Evolutionary conservation across 2,797 vertebrate genomes (phyloP).

Genomic region (Graptemys geographica): DNA sequence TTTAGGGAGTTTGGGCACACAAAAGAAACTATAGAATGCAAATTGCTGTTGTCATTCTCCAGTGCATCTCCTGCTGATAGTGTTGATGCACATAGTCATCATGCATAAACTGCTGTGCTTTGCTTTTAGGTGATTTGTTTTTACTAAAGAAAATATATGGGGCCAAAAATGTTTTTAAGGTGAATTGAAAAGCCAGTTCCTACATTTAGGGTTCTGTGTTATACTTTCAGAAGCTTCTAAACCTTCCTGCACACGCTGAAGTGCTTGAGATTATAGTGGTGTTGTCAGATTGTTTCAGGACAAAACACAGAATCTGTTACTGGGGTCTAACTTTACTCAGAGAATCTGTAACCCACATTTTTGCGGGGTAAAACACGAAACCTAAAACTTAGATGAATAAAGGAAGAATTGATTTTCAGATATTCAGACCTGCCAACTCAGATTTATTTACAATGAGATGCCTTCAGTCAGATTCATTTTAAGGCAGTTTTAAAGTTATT

Average conservation of each 20-base stretch:
- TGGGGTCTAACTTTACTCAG: background rate
- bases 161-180: background rate
- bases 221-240: slow-evolving; percentile 16
- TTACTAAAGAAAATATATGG: slow-evolving; percentile 14
- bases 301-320: slow-evolving; percentile 13
- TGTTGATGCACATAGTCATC: background rate
- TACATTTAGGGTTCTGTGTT: background rate
- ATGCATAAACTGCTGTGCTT: background rate
- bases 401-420: background rate
- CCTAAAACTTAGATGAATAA: background rate
- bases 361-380: background rate
- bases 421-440: background rate
- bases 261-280: slow-evolving; percentile 4
- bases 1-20: slow-evolving; percentile 20
- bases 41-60: slow-evolving; percentile 19
- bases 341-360: background rate
- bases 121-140: slow-evolving; percentile 13
- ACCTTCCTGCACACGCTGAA: background rate
- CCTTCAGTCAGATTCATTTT: background rate
- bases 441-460: background rate
- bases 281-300: background rate
- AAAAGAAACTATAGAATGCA: slow-evolving; percentile 48
- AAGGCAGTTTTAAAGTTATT: background rate
- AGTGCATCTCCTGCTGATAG: background rate
- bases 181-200: slow-evolving; percentile 26